Base-by-base conservation (phyloP, 2,888 invertebrate genomes). In the Coelogynopora nodosa region DNA sequence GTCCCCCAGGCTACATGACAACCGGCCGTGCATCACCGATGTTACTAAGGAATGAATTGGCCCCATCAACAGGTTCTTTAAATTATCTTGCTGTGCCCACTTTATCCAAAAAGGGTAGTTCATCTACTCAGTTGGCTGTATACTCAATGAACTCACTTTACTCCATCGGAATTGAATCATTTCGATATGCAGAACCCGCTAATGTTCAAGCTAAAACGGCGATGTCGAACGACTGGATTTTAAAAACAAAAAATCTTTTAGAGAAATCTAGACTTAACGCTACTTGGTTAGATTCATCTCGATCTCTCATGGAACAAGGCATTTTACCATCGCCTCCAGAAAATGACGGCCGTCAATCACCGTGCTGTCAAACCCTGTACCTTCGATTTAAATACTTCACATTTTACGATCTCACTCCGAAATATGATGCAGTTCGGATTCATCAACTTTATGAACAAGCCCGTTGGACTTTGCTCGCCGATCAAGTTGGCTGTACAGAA, bases 371-470 rank as follows among this genome's bases (percentile, higher is more conserved):
- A 5, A 85, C 85, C 1, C 28, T 87, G 0, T 87, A 86, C 86
- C 67, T 87, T 0, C 49, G 87, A n/a, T 87, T 88, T 31, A 87
- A 87, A 67, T 87, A 31, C 82, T 67, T 88, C 80, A 31, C 31
- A 0, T 87, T 87, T 49, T 87, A 87, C 67, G 87, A 87, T 88
- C 29, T 87, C 5, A 84, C 83, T 87, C 84, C 87, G 0, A 87
- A 87, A 92, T 95, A 95, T 90, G 99, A 99, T 93, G 95, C 95
- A 30, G 94, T 97, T 13, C 94, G 99, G 86, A 97, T 99, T 90
- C 99, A 99, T 93, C 98, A 98, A 93, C 94, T 99, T 89, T 99
- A 96, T 93, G 98, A 99, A 92, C 99, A 99, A 92, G 97, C 98
- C 86, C 97, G 96, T 92, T 98, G 98, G 98, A 95, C 96, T 90